phyloP scores from a whole-genome alignment of 2,888 invertebrate genomes.

The Tholera decimalis region DNA sequence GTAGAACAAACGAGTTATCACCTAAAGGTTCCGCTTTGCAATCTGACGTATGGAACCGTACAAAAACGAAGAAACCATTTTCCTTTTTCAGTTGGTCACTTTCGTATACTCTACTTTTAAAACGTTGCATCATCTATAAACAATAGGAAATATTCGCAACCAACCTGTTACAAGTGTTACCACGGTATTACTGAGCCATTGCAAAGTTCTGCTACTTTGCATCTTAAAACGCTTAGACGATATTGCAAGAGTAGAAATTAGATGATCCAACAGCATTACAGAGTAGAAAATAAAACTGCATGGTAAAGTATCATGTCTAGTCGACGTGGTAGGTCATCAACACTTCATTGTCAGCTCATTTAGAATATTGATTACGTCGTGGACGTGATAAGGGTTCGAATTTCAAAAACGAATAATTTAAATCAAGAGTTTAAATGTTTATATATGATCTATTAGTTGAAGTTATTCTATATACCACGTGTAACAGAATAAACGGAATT shows the following conservation, averaged over 20 bases:
- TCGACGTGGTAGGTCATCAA: slow-evolving; percentile 32
- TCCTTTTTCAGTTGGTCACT: not conserved
- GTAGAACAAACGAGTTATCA: too few relatives aligned
- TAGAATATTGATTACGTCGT: slow-evolving; percentile 45
- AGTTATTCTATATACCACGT: too few relatives aligned
- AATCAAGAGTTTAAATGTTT: slow-evolving; percentile 12
- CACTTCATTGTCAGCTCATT: slow-evolving; percentile 37
- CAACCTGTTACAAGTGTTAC: slow-evolving; percentile 24
- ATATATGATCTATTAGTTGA: too few relatives aligned
- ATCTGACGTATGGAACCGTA: too few relatives aligned
- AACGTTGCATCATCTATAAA: slow-evolving; percentile 30
- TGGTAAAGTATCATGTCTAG: slow-evolving; percentile 5
- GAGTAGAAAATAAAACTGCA: slow-evolving; percentile 10
- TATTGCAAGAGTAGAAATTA: slow-evolving; percentile 34
- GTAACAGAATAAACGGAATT: too few relatives aligned
- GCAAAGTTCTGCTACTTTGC: slow-evolving; percentile 39
- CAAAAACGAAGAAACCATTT: not conserved
- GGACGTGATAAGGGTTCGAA: slow-evolving; percentile 35
- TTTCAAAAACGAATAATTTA: slow-evolving; percentile 14
- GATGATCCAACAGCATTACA: slow-evolving; percentile 19
- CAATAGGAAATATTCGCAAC: slow-evolving; percentile 44
- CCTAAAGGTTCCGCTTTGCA: too few relatives aligned
- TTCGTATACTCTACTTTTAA: not conserved
- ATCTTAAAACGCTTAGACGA: slow-evolving; percentile 35
- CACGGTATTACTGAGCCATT: slow-evolving; percentile 26